Evolutionary conservation across 2,797 vertebrate genomes (phyloP).

Genomic region (Linurgus olivaceus): DNA sequence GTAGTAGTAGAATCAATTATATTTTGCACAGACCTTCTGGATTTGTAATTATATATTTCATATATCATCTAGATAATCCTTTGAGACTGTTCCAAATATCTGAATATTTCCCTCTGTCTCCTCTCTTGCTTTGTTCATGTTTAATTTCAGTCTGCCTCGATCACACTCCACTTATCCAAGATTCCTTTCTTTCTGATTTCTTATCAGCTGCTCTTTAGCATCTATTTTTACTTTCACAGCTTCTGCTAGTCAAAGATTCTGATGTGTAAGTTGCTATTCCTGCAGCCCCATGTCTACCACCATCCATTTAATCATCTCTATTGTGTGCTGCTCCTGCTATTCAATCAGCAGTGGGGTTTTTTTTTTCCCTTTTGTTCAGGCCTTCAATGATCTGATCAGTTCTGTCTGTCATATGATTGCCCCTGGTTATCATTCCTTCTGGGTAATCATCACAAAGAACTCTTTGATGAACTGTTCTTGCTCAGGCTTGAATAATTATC

Average conservation of each 20-base stretch:
- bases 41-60: conserved; percentile 13
- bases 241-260: conserved; percentile 32
- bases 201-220: conserved; percentile 44
- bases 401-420: conserved; percentile 30
- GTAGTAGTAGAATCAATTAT: background rate
- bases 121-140: background rate
- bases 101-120: background rate
- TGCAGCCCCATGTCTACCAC: conserved; percentile 22
- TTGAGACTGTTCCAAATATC: background rate
- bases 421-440: background rate
- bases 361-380: background rate
- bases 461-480: background rate
- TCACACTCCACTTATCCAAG: background rate
- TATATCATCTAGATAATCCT: background rate
- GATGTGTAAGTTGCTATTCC: conserved; percentile 43
- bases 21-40: background rate
- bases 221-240: conserved; percentile 54
- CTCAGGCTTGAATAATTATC: background rate
- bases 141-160: background rate
- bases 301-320: conserved; percentile 51
- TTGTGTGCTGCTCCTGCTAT: conserved; percentile 39
- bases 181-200: conserved; percentile 32
- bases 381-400: conserved; percentile 32
- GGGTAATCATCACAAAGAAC: background rate
- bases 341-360: background rate